Evolutionary conservation across 2,797 vertebrate genomes (phyloP), one percentile per base, ranked within the genome.

Genomic region (Kryptolebias ocellatus): DNA sequence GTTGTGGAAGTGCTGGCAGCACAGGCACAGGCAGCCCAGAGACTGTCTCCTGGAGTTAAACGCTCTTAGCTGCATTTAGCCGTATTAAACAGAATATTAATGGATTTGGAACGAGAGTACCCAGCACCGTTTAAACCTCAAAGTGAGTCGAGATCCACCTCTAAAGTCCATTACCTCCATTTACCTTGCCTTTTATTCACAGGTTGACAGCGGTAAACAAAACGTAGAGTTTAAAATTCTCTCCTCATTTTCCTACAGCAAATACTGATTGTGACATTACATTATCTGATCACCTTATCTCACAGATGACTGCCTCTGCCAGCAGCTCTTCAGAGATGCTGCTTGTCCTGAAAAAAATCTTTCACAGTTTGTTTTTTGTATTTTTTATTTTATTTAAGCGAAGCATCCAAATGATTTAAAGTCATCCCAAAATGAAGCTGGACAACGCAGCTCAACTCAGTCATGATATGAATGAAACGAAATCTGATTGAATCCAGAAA

Each of bases 121-220:
- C 61, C 54, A 76, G 81, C 61, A 59, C 79, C 81, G 85, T 89
- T 91, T 89, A 87, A 90, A 82, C 67, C 86, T 92, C 89, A 90
- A 91, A 92, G 90, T 79, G 82, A 70, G 74, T 44, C 76, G 67
- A 79, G 79, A 72, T 81, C 78, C 84, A 81, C 82, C 82, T 88
- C 83, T 84, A 83, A 74, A 78, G 81, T 90, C 86, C 83, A 90
- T 92, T 93, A 90, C 85, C 88, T 90, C 87, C 85, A 64, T 90
- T 92, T 92, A 90, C 81, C 85, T 87, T 44, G 45, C 31, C 88
- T 80, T 92, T 89, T 92, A 81, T 92, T 92, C 87, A 90, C 71
- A 29, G 18, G 47, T 56, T 92, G 92, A 91, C 92, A 92, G 87
- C 28, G 54, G 87, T 91, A 92, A 92, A 93, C 92, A 92, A 90